Base-by-base conservation (phyloP, 2,888 invertebrate species). In the Nowickia ferox region DNA sequence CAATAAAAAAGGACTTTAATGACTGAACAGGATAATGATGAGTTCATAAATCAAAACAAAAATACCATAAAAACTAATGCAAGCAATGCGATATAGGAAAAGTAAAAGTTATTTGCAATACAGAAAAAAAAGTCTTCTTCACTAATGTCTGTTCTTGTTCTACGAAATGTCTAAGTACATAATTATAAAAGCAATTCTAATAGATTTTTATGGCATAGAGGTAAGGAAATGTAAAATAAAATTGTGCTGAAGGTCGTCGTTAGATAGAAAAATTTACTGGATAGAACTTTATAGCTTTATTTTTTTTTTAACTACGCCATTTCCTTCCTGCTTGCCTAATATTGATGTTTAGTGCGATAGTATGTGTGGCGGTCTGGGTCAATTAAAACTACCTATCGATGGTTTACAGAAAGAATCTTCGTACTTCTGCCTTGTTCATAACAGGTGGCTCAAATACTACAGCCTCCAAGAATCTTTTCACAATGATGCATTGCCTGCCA, bases 21-120 rank as follows among this genome's bases (percentile, higher is more conserved):
- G 75, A 55, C 69, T 63, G 51, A 72, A 13, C 75, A 68, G 74
- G 51, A 75, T 81, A 68, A 81, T 81, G 72, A 84, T 84, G 72
- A 66, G 83, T 84, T 84, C 40, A 84, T 84, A 78, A 84, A 84
- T 84, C 72, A 84, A 51, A 75, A 44, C 59, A 68, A 75, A 68
- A 75, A 75, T 61, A 59, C 53, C 66, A 71, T 48, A 72, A 71
- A 55, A 75, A 46, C 19, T 40, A 80, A 57, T 57, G 30, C 30
- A 65, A 76, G 75, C 78, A 79, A 84, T 65, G 61, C 19, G 19
- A 71, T 53, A 40, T 46, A 17, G 19, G 48, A 82, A 83, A 83
- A 77, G 76, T 83, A 77, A 83, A 83, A 83, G 71, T 77, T 83
- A 61, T 84, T 81, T 84, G 72, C 40, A 38, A 51, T 66, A 53